Percentiles rank a stretch among this genome's conserved stretches.
Evolutionary conservation across 2,113 vertebrate genomes (phyloP).

Genomic region (Cercopithecus mona): DNA sequence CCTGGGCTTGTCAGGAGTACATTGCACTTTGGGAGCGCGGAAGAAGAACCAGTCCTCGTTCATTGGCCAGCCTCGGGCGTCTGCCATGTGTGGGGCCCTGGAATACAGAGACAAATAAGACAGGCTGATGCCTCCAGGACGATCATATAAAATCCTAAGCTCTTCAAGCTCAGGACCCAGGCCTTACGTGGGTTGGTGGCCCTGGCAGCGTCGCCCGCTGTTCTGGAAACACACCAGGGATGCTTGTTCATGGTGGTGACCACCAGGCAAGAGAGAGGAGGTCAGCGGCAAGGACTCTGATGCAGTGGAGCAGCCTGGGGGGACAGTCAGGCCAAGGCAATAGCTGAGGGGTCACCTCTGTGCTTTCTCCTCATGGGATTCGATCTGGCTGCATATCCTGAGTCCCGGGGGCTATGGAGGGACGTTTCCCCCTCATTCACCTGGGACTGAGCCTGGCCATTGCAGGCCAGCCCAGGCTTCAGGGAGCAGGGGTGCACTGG

Average conservation of each 20-base stretch:
- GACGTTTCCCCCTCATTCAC: neutral
- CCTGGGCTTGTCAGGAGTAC: neutral
- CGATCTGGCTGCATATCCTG: neutral
- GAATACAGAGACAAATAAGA: neutral
- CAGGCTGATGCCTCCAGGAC: neutral
- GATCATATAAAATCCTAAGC: neutral
- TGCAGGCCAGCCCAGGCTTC: neutral
- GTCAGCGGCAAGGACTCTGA: neutral
- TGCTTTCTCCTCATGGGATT: neutral
- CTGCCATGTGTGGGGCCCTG: rapidly evolving
- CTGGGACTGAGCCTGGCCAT: neutral
- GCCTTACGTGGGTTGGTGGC: neutral
- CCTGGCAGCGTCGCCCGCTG: no score
- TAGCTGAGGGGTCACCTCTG: neutral
- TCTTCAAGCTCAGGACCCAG: neutral
- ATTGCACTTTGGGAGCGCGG: no score
- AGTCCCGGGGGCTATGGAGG: neutral
- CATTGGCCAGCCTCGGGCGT: neutral
- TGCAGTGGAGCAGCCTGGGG: neutral
- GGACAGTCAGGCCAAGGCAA: rapidly evolving
- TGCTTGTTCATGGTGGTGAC: neutral
- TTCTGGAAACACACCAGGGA: neutral
- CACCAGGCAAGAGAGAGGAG: neutral
- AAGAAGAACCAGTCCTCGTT: rapidly evolving
- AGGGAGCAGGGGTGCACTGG: neutral